A percentile compares a stretch with the other conserved stretches of the same genome.
These are phyloP conservation scores for Melinaea marsaeus DNA, from an alignment of 2,888 invertebrate species.

Conservation along the genomic window DNA sequence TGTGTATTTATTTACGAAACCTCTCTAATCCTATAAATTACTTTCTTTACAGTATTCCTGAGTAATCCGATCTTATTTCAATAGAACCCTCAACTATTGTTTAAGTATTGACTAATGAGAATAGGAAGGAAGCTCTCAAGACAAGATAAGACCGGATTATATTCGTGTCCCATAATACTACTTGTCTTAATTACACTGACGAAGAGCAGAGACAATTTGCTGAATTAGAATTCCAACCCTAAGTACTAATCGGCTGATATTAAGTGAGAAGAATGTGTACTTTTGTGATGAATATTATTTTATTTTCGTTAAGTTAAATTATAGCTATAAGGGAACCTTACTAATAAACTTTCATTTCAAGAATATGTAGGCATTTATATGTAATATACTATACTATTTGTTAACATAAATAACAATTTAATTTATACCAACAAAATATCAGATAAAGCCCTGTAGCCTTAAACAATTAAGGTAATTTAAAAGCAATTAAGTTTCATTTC, in stretches of 20 bases:
- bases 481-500: conserved; percentile 7
- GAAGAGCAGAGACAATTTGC: conserved; percentile 17
- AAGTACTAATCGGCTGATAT: conserved; percentile 14
- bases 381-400: too few relatives aligned
- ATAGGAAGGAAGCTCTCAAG: conserved; percentile 38
- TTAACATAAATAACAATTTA: too few relatives aligned
- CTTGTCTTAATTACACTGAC: conserved; percentile 20
- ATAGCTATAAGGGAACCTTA: too few relatives aligned
- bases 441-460: too few relatives aligned
- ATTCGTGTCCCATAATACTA: conserved; percentile 14
- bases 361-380: too few relatives aligned
- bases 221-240: conserved; percentile 12
- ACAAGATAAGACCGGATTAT: conserved; percentile 17
- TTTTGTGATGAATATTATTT: conserved; percentile 20
- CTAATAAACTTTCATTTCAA: too few relatives aligned
- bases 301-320: conserved; percentile 9
- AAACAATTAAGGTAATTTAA: not conserved
- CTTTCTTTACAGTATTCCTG: conserved; percentile 67
- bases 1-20: conserved; percentile 50
- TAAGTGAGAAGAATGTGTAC: conserved; percentile 13
- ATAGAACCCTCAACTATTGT: conserved; percentile 33
- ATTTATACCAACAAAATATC: too few relatives aligned
- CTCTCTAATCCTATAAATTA: conserved; percentile 55
- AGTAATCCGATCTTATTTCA: conserved; percentile 59
- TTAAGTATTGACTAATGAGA: conserved; percentile 10